Conservation (phyloP, 2,113 vertebrate genomes). For the Chloroceryle aenea region DNA sequence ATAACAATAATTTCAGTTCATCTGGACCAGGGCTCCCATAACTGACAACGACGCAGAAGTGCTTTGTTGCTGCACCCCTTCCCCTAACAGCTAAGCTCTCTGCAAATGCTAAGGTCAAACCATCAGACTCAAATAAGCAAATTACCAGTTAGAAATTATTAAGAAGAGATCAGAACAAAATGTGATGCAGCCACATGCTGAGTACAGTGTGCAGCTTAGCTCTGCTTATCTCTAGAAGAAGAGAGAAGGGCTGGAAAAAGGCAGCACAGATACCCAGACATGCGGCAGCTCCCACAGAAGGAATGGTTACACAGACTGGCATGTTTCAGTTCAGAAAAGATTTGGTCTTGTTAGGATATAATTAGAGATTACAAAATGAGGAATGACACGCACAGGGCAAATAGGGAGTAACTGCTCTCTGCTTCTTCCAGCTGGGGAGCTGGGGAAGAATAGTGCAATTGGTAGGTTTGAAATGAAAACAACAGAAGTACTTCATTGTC, state of each 20-base stretch:
- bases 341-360: neutral
- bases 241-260: neutral
- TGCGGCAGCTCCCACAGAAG: neutral
- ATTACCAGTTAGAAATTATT: neutral
- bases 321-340: neutral
- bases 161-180: neutral
- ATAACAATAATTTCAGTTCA: neutral
- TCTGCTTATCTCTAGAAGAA: neutral
- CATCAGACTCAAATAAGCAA: neutral
- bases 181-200: neutral
- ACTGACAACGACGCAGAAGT: neutral
- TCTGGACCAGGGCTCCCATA: neutral
- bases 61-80: neutral
- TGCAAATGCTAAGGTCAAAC: neutral
- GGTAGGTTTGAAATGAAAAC: neutral
- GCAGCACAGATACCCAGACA: neutral
- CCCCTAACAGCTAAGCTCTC: neutral
- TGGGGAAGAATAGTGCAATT: rapidly evolving
- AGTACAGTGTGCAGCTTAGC: neutral
- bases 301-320: neutral
- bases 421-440: neutral
- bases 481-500: neutral
- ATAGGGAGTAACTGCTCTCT: neutral
- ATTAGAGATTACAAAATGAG: neutral
- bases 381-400: neutral